Base-by-base conservation (phyloP, 2,888 invertebrate genomes). In the Baronia brevicornis region DNA sequence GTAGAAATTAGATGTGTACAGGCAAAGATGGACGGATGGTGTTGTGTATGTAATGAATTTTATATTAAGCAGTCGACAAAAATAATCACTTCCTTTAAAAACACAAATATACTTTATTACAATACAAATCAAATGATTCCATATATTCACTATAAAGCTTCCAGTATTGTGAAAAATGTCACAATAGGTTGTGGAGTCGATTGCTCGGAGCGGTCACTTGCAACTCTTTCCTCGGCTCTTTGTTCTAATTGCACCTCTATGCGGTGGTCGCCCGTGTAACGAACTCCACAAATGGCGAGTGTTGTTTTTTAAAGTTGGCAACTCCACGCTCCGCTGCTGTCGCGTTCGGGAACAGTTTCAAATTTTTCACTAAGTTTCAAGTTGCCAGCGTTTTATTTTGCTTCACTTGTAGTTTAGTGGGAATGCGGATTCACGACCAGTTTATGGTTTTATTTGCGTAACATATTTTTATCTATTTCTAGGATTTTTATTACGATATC, bases 221-320 rank as follows among this genome's bases (percentile, higher is more conserved):
- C 45, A 44, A 44, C 47, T 48, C 44, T 58, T 57, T 49, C 46
- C 38, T 50, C 46, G 44, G 54, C 51, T 60, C 65, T 60, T 64
- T 60, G 60, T 60, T 54, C 59, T 67, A 70, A 69, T 70, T 69
- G 70, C 60, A 44, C 54, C 59, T 51, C 59, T 57, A 50, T 57
- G 58, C 50, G 48, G 46, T 43, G 45, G 50, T 48, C 43, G 43
- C 38, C 47, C 44, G 38, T 44, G 48, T 54, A 60, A 60, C 62
- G 56, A 60, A 59, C 57, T 56, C 55, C 46, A 42, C 47, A 49
- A 60, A 60, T 45, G 50, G 49, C 48, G 34, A 33, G 39, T 38
- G 34, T 43, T 44, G 39, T 33, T 43, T 28, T 36, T 33, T 24
- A 19, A 3, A 19, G 19, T 19, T 3, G 7, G 5, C 19, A 7